Conservation (phyloP, 2,797 vertebrate genomes). For the Syndactyla subalaris region DNA sequence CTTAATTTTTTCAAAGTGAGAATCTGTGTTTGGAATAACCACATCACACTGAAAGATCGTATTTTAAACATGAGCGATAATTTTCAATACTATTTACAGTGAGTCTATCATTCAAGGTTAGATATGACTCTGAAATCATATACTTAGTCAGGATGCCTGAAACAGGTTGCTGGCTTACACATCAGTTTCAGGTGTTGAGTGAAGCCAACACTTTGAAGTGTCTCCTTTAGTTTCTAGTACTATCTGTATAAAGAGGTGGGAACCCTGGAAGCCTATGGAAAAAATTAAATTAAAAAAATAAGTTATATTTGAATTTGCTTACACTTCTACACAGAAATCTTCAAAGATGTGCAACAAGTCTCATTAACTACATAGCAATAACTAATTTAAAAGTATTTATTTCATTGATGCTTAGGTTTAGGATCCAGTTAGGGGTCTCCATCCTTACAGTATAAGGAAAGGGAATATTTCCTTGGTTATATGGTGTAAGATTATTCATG, state of each 20-base stretch:
- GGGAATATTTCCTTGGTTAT: background rate
- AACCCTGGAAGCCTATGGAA: background rate
- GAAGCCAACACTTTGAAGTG: background rate
- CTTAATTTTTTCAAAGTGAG: background rate
- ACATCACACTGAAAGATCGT: background rate
- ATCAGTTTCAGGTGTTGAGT: background rate
- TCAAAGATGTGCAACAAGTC: background rate
- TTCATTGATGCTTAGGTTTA: background rate
- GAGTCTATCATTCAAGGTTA: background rate
- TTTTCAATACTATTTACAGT: background rate
- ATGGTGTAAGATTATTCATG: background rate
- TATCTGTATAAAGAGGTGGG: background rate
- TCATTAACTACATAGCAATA: background rate
- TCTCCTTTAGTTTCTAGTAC: background rate
- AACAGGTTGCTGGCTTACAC: background rate
- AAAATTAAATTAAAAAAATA: background rate
- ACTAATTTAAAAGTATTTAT: background rate
- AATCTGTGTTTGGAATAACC: background rate
- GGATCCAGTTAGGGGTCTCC: background rate
- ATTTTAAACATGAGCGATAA: background rate
- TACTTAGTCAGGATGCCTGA: background rate
- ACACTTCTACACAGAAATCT: background rate
- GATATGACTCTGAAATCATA: background rate
- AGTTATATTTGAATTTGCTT: background rate
- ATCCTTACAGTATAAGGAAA: background rate